Percentiles rank a stretch among this genome's conserved stretches.
Conservation (phyloP, 2,888 invertebrate species). For the Smittia sp. region DNA sequence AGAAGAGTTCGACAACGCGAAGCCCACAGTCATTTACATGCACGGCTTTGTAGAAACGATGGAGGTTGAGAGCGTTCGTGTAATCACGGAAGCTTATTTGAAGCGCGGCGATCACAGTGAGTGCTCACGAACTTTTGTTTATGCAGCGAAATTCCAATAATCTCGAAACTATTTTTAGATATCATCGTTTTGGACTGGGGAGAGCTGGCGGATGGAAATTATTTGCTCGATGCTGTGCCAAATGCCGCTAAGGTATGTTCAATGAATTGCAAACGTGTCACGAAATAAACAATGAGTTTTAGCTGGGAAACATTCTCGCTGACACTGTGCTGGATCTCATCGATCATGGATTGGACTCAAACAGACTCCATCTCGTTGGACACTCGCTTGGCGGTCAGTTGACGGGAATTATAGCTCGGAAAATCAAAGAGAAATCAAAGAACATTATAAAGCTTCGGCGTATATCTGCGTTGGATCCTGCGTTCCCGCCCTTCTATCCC, state of each 20-base stretch:
- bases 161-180: constrained; percentile 42
- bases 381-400: constrained; percentile 53
- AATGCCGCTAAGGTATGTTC: constrained; percentile 48
- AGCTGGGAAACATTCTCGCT: constrained; percentile 10
- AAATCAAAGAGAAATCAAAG: constrained; percentile 45
- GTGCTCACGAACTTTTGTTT: neutral
- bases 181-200: constrained; percentile 51
- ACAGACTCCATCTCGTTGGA: constrained; percentile 50
- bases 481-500: constrained; percentile 44
- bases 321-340: constrained; percentile 48
- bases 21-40: constrained; percentile 26
- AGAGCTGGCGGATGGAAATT: constrained; percentile 52
- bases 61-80: constrained; percentile 54
- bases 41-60: constrained; percentile 27
- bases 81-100: constrained; percentile 51
- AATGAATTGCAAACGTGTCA: neutral
- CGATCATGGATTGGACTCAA: constrained; percentile 48
- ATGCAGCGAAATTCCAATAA: too few species aligned
- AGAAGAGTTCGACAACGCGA: constrained; percentile 27
- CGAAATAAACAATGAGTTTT: neutral
- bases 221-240: constrained; percentile 51
- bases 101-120: constrained; percentile 48
- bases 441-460: constrained; percentile 44
- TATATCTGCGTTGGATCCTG: constrained; percentile 45
- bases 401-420: constrained; percentile 50